A percentile compares a stretch with the other conserved stretches of the same genome.
phyloP scores from a whole-genome alignment of 2,113 vertebrate species.

The Silurus meridionalis region DNA sequence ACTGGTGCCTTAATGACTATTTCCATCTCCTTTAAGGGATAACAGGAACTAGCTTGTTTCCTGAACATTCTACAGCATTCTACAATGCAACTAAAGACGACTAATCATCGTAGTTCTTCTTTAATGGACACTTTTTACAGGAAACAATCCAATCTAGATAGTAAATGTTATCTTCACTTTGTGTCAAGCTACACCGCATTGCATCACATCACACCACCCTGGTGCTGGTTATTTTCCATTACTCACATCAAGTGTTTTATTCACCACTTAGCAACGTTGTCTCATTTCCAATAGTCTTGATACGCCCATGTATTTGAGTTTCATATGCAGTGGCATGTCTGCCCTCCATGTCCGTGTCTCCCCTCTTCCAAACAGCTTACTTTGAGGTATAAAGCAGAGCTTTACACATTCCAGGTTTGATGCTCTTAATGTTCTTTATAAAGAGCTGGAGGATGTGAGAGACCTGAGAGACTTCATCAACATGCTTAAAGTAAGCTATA shows the following conservation, averaged over 20 bases:
- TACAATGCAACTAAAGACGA: neutral
- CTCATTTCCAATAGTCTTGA: slow-evolving; percentile 57
- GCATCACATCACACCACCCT: neutral
- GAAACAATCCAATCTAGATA: neutral
- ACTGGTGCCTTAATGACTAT: neutral
- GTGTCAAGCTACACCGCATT: too few relatives aligned
- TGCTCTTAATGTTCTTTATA: slow-evolving; percentile 21
- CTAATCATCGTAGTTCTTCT: neutral
- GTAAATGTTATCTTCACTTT: neutral
- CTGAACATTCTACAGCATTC: neutral
- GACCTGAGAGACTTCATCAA: slow-evolving; percentile 58
- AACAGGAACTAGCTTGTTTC: neutral
- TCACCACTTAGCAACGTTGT: neutral
- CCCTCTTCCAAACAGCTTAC: slow-evolving; percentile 66
- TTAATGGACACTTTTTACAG: neutral
- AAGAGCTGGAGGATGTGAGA: slow-evolving; percentile 61
- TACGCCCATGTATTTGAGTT: slow-evolving; percentile 68
- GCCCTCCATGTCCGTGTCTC: slow-evolving; percentile 62
- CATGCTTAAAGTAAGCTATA: slow-evolving; percentile 60
- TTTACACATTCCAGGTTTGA: slow-evolving; percentile 11
- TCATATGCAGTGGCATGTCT: slow-evolving; percentile 61
- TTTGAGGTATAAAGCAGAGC: neutral
- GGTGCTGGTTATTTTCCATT: neutral
- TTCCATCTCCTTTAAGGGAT: neutral
- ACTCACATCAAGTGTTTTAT: neutral